phyloP scores from a whole-genome alignment of 2,797 vertebrate genomes.

The Molossus molossus region DNA sequence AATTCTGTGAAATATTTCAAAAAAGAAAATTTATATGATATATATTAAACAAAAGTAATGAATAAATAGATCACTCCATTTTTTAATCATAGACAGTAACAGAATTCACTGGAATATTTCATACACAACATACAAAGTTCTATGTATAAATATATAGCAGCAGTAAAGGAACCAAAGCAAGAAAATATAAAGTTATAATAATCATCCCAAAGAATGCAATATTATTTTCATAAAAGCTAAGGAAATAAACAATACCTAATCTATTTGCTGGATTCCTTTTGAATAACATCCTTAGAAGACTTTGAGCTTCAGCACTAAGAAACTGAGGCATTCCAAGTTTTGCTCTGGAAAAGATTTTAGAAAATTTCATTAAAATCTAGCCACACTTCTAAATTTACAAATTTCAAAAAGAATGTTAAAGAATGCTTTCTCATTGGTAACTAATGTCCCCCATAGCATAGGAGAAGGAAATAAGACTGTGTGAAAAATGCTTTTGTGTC shows the following conservation, averaged over 20 bases:
- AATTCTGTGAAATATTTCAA: conserved; percentile 39
- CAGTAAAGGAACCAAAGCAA: conserved; percentile 22
- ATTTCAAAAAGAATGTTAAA: conserved; percentile 21
- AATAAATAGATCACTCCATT: conserved; percentile 36
- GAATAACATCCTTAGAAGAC: conserved; percentile 98
- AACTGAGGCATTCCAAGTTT: conserved; percentile 99
- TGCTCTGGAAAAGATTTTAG: conserved; percentile 91
- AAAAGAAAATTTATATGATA: neutral
- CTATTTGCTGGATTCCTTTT: conserved; percentile 98
- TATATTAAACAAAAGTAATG: conserved; percentile 13
- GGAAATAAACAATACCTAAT: conserved; percentile 92
- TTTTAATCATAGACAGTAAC: neutral
- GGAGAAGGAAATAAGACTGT: neutral
- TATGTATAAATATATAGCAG: conserved; percentile 11
- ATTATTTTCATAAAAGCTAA: conserved; percentile 54
- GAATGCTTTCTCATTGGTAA: conserved; percentile 39
- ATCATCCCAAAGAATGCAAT: conserved; percentile 2
- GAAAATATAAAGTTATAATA: conserved; percentile 65
- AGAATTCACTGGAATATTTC: conserved; percentile 23
- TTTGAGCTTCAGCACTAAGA: conserved; percentile 98
- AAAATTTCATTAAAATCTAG: conserved; percentile 55
- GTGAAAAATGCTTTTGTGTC: conserved; percentile 6
- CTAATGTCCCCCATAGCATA: neutral
- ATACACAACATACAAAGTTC: conserved; percentile 38
- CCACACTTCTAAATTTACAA: conserved; percentile 17